These are phyloP conservation scores for Scyliorhinus canicula DNA, from an alignment of 2,797 vertebrate species.

Conservation along the genomic window DNA sequence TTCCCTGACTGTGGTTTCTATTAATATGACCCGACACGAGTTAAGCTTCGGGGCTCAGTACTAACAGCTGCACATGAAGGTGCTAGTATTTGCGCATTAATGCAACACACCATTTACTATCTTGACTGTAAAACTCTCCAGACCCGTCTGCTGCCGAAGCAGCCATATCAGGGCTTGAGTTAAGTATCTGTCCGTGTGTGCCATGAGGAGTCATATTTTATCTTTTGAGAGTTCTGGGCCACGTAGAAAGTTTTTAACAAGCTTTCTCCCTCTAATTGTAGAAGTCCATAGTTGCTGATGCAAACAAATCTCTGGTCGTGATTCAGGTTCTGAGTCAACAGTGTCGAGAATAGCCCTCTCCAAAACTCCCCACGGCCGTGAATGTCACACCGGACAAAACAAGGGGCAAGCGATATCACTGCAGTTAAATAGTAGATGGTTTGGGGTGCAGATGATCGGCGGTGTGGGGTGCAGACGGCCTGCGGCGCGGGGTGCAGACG, in stretches of 20 bases:
- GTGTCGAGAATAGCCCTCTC: not conserved
- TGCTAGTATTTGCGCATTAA: constrained; percentile 15
- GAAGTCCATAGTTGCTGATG: not conserved
- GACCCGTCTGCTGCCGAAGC: not conserved
- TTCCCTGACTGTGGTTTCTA: not conserved
- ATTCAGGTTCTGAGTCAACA: not conserved
- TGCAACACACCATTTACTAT: not conserved
- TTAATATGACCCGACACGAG: not conserved
- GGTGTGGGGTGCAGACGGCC: no score
- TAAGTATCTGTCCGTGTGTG: not conserved
- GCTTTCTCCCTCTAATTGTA: not conserved
- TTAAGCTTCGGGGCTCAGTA: not conserved
- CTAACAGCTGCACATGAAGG: constrained; percentile 27
- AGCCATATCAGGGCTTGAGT: not conserved
- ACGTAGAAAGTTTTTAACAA: not conserved
- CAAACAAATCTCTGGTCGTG: not conserved
- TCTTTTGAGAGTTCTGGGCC: not conserved
- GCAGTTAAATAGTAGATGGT: not conserved
- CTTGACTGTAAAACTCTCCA: not conserved
- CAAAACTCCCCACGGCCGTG: not conserved
- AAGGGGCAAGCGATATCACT: not conserved
- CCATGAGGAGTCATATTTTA: not conserved
- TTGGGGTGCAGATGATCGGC: not conserved
- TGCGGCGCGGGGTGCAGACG: no score
- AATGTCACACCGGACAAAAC: not conserved